Evolutionary conservation across 2,113 vertebrate genomes (phyloP).

Genomic region (Chaetodon trifascialis): DNA sequence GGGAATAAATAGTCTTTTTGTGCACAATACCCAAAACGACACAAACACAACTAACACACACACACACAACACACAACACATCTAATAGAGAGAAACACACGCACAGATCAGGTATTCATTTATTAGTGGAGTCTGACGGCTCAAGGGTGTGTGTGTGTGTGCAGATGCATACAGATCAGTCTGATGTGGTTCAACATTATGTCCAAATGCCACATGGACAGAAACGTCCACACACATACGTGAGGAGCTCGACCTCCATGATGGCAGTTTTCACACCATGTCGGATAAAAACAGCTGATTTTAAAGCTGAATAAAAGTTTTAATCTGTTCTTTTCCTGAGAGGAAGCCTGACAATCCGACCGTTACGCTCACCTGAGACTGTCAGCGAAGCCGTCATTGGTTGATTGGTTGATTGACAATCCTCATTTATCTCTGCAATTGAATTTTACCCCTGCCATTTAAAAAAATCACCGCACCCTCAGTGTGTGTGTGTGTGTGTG

Average conservation of each 20-base stretch:
- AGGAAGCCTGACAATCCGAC: not conserved
- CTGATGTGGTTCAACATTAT: not conserved
- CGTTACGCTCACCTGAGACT: not conserved
- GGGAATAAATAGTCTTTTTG: slow-evolving; percentile 12
- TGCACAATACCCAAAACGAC: not conserved
- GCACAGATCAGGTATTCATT: not conserved
- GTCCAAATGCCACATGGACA: not conserved
- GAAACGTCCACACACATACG: not conserved
- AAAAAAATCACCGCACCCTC: slow-evolving; percentile 44
- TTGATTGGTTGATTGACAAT: slow-evolving; percentile 56
- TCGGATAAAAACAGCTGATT: not conserved
- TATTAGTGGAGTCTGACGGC: slow-evolving; percentile 13
- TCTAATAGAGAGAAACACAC: not conserved
- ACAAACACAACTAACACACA: slow-evolving; percentile 6
- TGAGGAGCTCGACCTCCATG: not conserved
- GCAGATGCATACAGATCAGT: not conserved
- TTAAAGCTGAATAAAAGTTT: not conserved
- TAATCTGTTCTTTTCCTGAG: not conserved
- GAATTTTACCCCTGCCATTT: slow-evolving; percentile 47
- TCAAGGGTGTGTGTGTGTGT: not conserved
- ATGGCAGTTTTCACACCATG: not conserved
- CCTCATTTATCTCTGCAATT: slow-evolving; percentile 66
- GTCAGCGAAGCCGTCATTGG: slow-evolving; percentile 31
- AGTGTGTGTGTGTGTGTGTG: not conserved
- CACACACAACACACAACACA: not conserved